Percentiles rank a stretch among this genome's conserved stretches.
Evolutionary conservation across 2,888 invertebrate species (phyloP).

Genomic region (Strigamia transsilvanica): DNA sequence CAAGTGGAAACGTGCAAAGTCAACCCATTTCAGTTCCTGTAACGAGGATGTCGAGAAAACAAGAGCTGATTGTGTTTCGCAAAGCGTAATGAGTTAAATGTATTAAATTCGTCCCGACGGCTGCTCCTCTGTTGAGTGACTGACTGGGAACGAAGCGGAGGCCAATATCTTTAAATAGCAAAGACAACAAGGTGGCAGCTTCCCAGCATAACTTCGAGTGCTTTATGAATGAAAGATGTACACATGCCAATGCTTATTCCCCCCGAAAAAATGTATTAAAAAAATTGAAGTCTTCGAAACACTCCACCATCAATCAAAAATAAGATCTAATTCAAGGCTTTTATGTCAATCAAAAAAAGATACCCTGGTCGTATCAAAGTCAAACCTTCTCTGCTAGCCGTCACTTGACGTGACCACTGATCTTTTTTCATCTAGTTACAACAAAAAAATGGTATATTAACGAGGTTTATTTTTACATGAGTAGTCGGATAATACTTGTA

Average conservation of each 20-base stretch:
- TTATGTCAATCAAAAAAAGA: constrained; percentile 25
- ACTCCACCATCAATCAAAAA: constrained; percentile 1
- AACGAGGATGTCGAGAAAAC: constrained; percentile 25
- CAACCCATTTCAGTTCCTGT: background rate
- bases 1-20: background rate
- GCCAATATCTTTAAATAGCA: constrained; percentile 30
- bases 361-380: background rate
- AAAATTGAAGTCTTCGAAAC: constrained; percentile 14
- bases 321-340: background rate
- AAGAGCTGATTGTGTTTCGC: constrained; percentile 16
- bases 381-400: constrained; percentile 3
- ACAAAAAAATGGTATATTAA: background rate
- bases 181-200: constrained; percentile 30
- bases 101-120: constrained; percentile 30
- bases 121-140: constrained; percentile 13
- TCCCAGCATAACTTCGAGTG: constrained; percentile 1
- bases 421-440: background rate
- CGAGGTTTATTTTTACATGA: background rate
- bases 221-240: constrained; percentile 21
- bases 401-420: background rate
- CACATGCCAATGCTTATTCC: constrained; percentile 25
- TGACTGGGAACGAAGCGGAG: constrained; percentile 9
- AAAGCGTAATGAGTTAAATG: constrained; percentile 26
- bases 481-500: background rate
- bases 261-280: background rate